These are phyloP conservation scores for Bombus superbus DNA, from an alignment of 1,140 invertebrate species.

Conservation along the genomic window DNA sequence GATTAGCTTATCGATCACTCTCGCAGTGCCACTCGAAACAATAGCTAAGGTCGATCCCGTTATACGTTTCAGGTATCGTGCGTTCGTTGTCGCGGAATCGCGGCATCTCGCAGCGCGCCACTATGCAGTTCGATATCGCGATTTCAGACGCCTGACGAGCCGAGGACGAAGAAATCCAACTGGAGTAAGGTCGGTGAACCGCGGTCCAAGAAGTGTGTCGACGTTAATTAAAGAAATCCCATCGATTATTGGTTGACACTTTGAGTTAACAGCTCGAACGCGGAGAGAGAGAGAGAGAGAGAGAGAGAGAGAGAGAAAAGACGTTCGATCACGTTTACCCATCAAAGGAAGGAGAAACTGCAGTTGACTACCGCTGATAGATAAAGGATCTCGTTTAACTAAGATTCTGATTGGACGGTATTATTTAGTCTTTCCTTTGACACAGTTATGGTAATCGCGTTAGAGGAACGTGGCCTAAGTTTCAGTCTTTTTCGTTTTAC, in stretches of 20 bases:
- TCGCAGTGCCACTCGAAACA: conserved; percentile 1
- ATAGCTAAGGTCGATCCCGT: conserved; percentile 33
- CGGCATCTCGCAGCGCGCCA: background rate
- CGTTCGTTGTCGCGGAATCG: background rate
- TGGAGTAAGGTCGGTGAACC: conserved; percentile 56
- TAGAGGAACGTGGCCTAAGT: background rate
- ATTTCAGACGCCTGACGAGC: background rate
- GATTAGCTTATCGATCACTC: conserved; percentile 51
- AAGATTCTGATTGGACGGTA: too few relatives aligned
- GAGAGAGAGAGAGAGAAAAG: too few relatives aligned
- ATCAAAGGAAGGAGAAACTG: background rate
- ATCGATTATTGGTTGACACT: conserved; percentile 48
- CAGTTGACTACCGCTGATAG: too few relatives aligned
- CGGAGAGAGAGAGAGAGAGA: conserved; percentile 2
- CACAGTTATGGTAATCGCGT: background rate
- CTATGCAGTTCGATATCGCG: background rate
- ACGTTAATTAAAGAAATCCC: conserved; percentile 57
- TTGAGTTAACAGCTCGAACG: background rate
- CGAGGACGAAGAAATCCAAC: conserved; percentile 22
- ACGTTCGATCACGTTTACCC: background rate
- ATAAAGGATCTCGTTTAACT: background rate
- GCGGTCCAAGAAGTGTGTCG: conserved; percentile 52
- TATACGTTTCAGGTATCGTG: conserved; percentile 12
- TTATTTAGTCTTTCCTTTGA: background rate
- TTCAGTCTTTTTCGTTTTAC: background rate